phyloP scores from a whole-genome alignment of 37 sponge, comb jelly and placozoan genomes.

The Lycopodina hypogea region DNA sequence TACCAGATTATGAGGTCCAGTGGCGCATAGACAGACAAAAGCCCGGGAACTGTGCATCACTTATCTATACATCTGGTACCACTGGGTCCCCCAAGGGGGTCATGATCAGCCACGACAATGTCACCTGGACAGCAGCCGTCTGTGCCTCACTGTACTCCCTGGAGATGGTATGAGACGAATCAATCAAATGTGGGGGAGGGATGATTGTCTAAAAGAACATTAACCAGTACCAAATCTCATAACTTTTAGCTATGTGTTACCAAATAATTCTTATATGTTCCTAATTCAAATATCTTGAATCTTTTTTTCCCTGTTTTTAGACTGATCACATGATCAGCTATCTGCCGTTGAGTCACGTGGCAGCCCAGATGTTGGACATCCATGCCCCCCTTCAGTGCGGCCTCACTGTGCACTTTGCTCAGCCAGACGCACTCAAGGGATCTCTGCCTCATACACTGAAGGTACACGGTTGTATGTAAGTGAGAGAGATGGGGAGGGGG shows the following conservation, averaged over 20 bases:
- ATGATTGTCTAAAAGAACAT: not conserved
- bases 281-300: not conserved
- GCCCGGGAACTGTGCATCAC: constrained; percentile 79
- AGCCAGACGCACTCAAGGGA: constrained; percentile 95
- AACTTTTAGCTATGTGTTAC: not conserved
- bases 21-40: constrained; percentile 82
- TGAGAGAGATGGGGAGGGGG: too few species aligned
- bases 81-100: constrained; percentile 92
- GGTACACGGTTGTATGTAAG: too few species aligned
- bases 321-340: constrained; percentile 78
- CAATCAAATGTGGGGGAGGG: not conserved
- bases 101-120: constrained; percentile 93
- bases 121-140: constrained; percentile 84
- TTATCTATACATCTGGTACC: constrained; percentile 95
- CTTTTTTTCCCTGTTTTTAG: constrained; percentile 23
- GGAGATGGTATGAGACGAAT: constrained; percentile 26
- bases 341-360: constrained; percentile 90
- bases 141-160: constrained; percentile 54
- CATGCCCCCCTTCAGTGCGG: constrained; percentile 65
- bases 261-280: not conserved
- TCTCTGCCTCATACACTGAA: constrained; percentile 77
- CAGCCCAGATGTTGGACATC: constrained; percentile 88
- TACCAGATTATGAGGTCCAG: constrained; percentile 84
- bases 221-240: not conserved
- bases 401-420: constrained; percentile 87